phyloP scores from a whole-genome alignment of 2,113 vertebrate species.

The Athene noctua region DNA sequence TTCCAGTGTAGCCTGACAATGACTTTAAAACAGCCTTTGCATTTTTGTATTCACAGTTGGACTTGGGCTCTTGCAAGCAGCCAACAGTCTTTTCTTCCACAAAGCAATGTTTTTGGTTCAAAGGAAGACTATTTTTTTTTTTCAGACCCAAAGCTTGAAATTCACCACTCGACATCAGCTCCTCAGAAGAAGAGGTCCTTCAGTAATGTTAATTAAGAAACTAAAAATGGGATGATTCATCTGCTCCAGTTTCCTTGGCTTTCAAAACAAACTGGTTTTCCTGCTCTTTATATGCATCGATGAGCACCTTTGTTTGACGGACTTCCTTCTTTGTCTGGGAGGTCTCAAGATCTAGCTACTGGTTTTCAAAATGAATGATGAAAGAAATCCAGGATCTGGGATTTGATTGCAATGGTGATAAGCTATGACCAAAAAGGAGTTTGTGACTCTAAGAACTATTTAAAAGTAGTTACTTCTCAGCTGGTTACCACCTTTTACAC shows the following conservation, averaged over 20 bases:
- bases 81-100: background rate
- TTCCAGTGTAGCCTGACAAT: background rate
- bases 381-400: background rate
- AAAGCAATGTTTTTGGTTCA: background rate
- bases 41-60: background rate
- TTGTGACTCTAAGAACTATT: background rate
- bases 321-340: background rate
- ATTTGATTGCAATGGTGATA: background rate
- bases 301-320: background rate
- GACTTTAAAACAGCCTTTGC: accelerated
- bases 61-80: background rate
- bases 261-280: background rate
- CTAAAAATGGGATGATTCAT: background rate
- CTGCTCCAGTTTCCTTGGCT: background rate
- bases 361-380: background rate
- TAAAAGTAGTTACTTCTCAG: background rate
- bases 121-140: background rate
- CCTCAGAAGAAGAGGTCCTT: background rate
- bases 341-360: background rate
- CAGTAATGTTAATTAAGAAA: background rate
- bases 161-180: background rate
- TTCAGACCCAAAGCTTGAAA: background rate
- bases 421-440: background rate
- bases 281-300: background rate
- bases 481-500: background rate